Base-by-base conservation (phyloP, 2,797 vertebrate genomes). In the Microctenopoma steveboyesi region DNA sequence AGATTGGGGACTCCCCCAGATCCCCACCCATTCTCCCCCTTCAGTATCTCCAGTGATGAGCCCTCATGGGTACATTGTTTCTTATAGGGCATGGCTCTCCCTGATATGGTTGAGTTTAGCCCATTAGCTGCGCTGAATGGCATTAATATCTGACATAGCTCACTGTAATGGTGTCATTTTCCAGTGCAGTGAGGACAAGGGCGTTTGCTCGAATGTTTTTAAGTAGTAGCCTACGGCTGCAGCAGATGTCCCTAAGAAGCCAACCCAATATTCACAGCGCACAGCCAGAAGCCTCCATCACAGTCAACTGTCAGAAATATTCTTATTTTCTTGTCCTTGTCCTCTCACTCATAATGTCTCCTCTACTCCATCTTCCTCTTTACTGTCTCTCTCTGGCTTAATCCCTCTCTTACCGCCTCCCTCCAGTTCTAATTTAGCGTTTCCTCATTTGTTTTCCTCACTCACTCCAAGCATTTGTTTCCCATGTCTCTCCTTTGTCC, bases 111-210 rank as follows among this genome's bases (percentile, higher is more conserved):
- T 64, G 74, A 77, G 83, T 86, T 87, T 86, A 79, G 87, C 81
- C 83, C 87, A 89, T 92, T 92, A 90, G 86, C 84, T 46, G 40
- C 18, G 47, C 85, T 81, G 80, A 81, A 90, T 84, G 69, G 75
- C 86, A 81, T 88, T 90, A 89, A 87, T 90, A 88, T 88, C 68
- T 82, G 79, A 76, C 89, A 90, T 85, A 87, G 85, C 89, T 92
- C 89, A 90, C 86, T 88, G 87, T 88, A 90, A 91, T 87, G 79
- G 85, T 79, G 84, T 84, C 82, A 79, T 90, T 89, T 87, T 57
- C 15, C n/a, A 86, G 86, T 59, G 67, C 46, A 11, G 70, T 59
- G 54, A 87, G 88, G 89, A 90, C 88, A 92, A 88, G 88, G 91
- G 64, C 83, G 64, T 88, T 85, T 74, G 80, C 74, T 56, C 11